Evolutionary conservation across 2,113 vertebrate species (phyloP).

Genomic region (Bucco capensis): DNA sequence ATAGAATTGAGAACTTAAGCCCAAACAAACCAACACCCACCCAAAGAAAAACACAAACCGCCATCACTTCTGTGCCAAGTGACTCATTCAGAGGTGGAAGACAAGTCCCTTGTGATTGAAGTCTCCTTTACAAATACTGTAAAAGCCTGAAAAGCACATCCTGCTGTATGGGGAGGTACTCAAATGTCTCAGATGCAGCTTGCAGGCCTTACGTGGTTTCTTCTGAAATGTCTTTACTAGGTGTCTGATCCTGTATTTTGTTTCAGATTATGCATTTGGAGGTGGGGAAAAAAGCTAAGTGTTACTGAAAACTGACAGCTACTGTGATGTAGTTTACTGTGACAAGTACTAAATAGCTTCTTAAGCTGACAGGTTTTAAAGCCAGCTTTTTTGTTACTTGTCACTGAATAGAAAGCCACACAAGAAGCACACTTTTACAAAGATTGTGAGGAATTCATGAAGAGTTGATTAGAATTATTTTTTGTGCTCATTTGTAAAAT

Average conservation of each 20-base stretch:
- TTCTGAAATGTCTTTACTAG: not conserved
- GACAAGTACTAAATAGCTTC: not conserved
- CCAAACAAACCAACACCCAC: rapidly evolving
- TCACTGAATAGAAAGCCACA: not conserved
- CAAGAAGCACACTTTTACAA: not conserved
- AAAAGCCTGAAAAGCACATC: not conserved
- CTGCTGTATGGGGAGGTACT: not conserved
- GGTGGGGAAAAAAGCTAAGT: not conserved
- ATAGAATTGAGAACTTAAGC: not conserved
- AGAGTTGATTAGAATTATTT: not conserved
- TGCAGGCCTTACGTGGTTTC: not conserved
- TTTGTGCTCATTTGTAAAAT: not conserved
- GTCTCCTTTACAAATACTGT: not conserved
- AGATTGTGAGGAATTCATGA: not conserved
- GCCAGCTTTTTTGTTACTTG: not conserved
- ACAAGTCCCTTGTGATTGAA: not conserved
- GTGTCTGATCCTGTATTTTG: not conserved
- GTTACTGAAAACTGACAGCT: not conserved
- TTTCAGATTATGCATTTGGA: not conserved
- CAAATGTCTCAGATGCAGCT: not conserved
- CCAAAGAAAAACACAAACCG: not conserved
- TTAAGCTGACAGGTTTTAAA: not conserved
- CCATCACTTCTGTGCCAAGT: not conserved
- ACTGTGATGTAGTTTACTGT: not conserved
- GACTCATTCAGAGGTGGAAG: not conserved